Percentiles rank a stretch among this genome's conserved stretches.
phyloP scores from a whole-genome alignment of 1,140 invertebrate species.

The Heliconius nattereri region DNA sequence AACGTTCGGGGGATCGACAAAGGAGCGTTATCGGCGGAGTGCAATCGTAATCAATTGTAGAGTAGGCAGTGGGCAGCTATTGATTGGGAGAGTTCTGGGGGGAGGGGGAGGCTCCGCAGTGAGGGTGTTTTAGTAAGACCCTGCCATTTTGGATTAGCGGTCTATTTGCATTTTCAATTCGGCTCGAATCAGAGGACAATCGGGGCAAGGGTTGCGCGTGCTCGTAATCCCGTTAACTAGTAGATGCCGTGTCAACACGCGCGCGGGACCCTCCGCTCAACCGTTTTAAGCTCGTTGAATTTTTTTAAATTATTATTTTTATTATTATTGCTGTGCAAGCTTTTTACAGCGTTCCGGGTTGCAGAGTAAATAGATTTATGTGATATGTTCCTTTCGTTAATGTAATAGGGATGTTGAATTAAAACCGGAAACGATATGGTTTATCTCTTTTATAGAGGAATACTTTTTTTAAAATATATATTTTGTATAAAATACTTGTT shows the following conservation, averaged over 20 bases:
- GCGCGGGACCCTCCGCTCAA: constrained; percentile 30
- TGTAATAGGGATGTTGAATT: constrained; percentile 4
- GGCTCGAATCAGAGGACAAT: constrained; percentile 9
- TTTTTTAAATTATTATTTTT: constrained; percentile 51
- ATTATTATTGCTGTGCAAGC: constrained; percentile 41
- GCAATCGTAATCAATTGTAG: constrained; percentile 41
- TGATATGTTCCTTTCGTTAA: constrained; percentile 19
- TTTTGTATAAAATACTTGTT: not conserved
- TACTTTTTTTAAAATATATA: too few relatives aligned
- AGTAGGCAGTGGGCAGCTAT: constrained; percentile 24
- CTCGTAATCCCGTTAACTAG: constrained; percentile 54
- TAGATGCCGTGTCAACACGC: constrained; percentile 43
- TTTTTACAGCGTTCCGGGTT: constrained; percentile 34
- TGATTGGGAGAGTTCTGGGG: constrained; percentile 24
- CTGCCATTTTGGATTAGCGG: constrained; percentile 63
- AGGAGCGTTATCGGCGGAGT: constrained; percentile 37
- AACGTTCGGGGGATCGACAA: constrained; percentile 17
- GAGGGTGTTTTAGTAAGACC: not conserved
- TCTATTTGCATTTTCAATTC: constrained; percentile 73
- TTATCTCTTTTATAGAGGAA: not conserved
- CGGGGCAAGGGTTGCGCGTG: constrained; percentile 53
- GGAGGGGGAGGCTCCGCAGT: constrained; percentile 18
- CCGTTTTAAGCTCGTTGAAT: constrained; percentile 48
- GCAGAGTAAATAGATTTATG: constrained; percentile 32
- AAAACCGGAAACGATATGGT: not conserved